phyloP scores from a whole-genome alignment of 2,888 invertebrate genomes.

The Melolontha melolontha region DNA sequence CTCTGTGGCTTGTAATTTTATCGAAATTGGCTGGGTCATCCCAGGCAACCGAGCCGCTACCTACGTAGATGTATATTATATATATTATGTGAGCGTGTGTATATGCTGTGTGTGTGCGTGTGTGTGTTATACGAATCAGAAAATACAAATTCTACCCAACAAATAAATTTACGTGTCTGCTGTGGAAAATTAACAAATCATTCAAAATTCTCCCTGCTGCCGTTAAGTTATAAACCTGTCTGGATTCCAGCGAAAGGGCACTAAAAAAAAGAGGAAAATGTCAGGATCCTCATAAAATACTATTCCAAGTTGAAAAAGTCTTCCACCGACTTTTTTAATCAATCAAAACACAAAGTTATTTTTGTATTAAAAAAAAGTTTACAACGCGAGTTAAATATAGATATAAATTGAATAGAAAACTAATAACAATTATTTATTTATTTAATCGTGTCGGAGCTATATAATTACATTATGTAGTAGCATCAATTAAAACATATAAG shows the following conservation, averaged over 20 bases:
- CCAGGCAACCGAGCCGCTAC: not conserved
- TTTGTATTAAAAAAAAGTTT: too few relatives aligned
- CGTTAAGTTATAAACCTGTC: constrained; percentile 30
- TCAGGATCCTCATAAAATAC: constrained; percentile 17
- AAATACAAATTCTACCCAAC: constrained; percentile 24
- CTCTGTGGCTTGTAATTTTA: constrained; percentile 17
- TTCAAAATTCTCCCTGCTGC: constrained; percentile 26
- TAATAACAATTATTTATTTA: too few relatives aligned
- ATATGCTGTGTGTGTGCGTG: not conserved
- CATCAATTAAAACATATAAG: too few relatives aligned
- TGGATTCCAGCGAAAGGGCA: constrained; percentile 16
- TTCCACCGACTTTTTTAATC: constrained; percentile 27
- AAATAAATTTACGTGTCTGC: constrained; percentile 25
- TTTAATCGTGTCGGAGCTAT: too few relatives aligned
- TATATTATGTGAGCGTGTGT: not conserved
- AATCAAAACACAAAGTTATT: constrained; percentile 14
- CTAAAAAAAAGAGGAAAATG: constrained; percentile 6
- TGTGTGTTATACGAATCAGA: constrained; percentile 16
- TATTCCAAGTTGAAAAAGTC: constrained; percentile 5
- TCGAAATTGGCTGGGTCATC: constrained; percentile 18
- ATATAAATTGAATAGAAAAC: too few relatives aligned
- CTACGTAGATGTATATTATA: too few relatives aligned
- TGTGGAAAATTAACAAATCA: constrained; percentile 29
- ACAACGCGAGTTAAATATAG: too few relatives aligned
- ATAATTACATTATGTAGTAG: too few relatives aligned